Conservation (phyloP, 2,888 invertebrate genomes). For the Eupithecia centaureata region DNA sequence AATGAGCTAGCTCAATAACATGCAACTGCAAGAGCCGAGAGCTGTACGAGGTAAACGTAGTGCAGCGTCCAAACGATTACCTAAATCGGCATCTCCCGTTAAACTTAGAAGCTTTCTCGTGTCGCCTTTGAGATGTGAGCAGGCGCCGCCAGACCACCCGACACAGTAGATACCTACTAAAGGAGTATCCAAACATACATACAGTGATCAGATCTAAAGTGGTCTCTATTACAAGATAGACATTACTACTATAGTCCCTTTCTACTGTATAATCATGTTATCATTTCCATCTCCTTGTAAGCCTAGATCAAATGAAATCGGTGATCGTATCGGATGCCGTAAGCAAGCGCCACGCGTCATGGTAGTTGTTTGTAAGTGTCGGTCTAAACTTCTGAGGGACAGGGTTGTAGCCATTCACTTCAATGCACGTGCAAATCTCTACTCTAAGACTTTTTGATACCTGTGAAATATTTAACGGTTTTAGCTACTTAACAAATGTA, state of each 20-base stretch:
- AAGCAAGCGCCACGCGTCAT: background rate
- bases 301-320: background rate
- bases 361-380: conserved; percentile 24
- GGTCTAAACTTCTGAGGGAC: conserved; percentile 24
- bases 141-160: conserved; percentile 16
- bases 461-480: background rate
- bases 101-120: conserved; percentile 43
- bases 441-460: conserved; percentile 8
- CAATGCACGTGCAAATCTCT: conserved; percentile 18
- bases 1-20: background rate
- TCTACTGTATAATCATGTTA: background rate
- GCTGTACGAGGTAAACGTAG: conserved; percentile 23
- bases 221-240: background rate
- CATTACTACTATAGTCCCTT: background rate
- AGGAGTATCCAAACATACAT: background rate
- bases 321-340: conserved; percentile 20
- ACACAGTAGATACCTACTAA: background rate
- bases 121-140: conserved; percentile 32
- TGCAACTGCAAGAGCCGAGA: conserved; percentile 12
- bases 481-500: background rate
- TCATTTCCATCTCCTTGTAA: background rate
- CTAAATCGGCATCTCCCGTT: conserved; percentile 34
- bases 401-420: conserved; percentile 25
- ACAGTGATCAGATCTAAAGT: background rate
- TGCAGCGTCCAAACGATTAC: conserved; percentile 37